A percentile compares a stretch with the other conserved stretches of the same genome.
These are phyloP conservation scores for Petrophora chlorosata DNA, from an alignment of 2,888 invertebrate genomes.

Conservation along the genomic window DNA sequence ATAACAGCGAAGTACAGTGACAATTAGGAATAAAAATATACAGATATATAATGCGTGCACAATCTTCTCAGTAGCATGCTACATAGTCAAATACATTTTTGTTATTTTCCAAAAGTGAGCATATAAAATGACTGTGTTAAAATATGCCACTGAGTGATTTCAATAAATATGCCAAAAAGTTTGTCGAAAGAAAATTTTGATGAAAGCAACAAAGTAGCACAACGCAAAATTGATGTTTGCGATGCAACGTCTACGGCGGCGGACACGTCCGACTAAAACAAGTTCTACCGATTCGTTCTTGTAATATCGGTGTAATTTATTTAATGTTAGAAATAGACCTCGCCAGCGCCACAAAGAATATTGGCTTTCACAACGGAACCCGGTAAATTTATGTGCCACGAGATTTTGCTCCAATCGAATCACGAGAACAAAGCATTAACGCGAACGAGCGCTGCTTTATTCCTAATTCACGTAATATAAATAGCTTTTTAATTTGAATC, in stretches of 20 bases:
- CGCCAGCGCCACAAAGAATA: conserved; percentile 79
- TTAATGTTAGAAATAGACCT: conserved; percentile 81
- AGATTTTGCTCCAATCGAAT: conserved; percentile 68
- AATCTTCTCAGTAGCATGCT: too few relatives aligned
- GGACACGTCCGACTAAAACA: conserved; percentile 66
- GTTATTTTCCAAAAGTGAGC: too few relatives aligned
- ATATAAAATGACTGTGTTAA: too few relatives aligned
- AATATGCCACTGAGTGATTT: too few relatives aligned
- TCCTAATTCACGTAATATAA: conserved; percentile 10
- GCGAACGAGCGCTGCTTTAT: conserved; percentile 36
- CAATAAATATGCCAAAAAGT: neutral
- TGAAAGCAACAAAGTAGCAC: conserved; percentile 24
- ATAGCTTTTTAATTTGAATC: conserved; percentile 26
- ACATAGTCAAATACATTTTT: too few relatives aligned
- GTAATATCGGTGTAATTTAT: conserved; percentile 82
- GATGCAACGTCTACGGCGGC: conserved; percentile 60
- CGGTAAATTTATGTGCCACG: conserved; percentile 77
- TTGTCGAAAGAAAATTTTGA: conserved; percentile 3
- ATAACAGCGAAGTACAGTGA: too few relatives aligned
- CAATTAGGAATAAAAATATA: too few relatives aligned
- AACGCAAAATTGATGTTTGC: conserved; percentile 68
- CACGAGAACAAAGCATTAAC: conserved; percentile 66
- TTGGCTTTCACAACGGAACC: conserved; percentile 83
- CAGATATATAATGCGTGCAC: too few relatives aligned
- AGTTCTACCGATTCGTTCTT: conserved; percentile 79